Evolutionary conservation across 2,113 vertebrate genomes (phyloP).

Genomic region (Saccopteryx bilineata): DNA sequence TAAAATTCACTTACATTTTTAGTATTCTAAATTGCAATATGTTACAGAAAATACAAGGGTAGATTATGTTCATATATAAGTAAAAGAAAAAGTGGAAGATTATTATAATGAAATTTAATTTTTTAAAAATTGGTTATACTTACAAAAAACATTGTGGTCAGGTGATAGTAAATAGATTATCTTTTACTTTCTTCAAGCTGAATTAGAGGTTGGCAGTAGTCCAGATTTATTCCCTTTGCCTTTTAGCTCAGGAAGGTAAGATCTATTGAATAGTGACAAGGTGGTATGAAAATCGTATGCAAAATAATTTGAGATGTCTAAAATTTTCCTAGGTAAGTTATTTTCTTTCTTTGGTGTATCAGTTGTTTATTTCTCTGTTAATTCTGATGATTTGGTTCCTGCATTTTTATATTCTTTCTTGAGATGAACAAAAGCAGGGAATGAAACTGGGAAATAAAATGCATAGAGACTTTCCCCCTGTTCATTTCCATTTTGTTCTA

Average conservation of each 20-base stretch:
- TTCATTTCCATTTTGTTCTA: constrained; percentile 16
- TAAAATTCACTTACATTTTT: constrained; percentile 55
- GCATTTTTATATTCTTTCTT: neutral
- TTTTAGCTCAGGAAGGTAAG: constrained; percentile 26
- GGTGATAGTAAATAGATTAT: neutral
- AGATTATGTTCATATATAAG: neutral
- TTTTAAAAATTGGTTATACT: neutral
- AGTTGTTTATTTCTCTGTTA: constrained; percentile 48
- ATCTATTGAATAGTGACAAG: constrained; percentile 6
- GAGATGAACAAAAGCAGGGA: constrained; percentile 4
- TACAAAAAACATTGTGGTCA: constrained; percentile 37
- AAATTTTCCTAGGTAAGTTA: neutral
- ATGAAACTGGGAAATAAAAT: neutral
- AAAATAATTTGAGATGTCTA: constrained; percentile 9
- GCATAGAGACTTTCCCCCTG: neutral
- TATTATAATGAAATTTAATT: neutral
- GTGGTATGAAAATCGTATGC: neutral
- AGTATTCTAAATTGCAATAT: constrained; percentile 7
- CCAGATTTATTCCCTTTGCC: neutral
- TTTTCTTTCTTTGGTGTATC: neutral
- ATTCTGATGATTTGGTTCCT: constrained; percentile 13
- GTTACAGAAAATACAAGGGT: constrained; percentile 14
- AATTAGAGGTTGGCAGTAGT: constrained; percentile 3
- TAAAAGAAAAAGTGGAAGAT: constrained; percentile 16
- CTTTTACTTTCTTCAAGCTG: constrained; percentile 21